Evolutionary conservation across 2,888 invertebrate genomes (phyloP), one percentile per base, ranked within the genome.

Genomic region (Tholera decimalis): DNA sequence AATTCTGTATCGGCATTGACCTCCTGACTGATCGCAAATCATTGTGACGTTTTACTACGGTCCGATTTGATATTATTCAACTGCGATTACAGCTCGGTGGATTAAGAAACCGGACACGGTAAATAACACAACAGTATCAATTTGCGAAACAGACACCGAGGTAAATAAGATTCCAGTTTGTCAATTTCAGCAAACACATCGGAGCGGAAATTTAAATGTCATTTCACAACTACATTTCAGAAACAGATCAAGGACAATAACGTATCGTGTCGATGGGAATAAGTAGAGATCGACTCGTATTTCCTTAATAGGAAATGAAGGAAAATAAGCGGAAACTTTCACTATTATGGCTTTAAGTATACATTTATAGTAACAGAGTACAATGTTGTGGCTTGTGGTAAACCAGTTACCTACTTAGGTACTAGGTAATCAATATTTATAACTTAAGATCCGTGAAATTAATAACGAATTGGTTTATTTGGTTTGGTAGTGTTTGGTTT

Each of bases 1-100:
- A 64, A 60, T 78, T 65, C 74, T 62, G 74, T 61, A 50, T 58
- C 75, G 70, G n/a, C 81, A 73, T 70, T 78, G 78, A 78, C 78
- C 81, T 51, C 67, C 18, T 58, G 69, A 41, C 51, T 73, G 56
- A 41, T 46, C 49, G 41, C 43, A 44, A 37, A 43, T 15, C n/a
- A 47, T 44, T 65, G 51, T 66, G 60, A 72, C 62, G 62, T 47
- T 24, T 22, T 20, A 33, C 28, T 57, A 4, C 44, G 28, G 22
- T 46, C 20, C 28, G 33, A 56, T 64, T 61, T 44, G 24, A 30
- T 55, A 30, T 69, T 60, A 73, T 73, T 55, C 44, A 78, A 66
- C 51, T 4, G 15, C 33, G 46, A 58, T 80, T 67, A 78, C 51
- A 37, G 13, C 13, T 22, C 15, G n/a, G 24, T 26, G 37, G n/a